phyloP scores from a whole-genome alignment of 2,113 vertebrate genomes.

The Dinomys branickii region DNA sequence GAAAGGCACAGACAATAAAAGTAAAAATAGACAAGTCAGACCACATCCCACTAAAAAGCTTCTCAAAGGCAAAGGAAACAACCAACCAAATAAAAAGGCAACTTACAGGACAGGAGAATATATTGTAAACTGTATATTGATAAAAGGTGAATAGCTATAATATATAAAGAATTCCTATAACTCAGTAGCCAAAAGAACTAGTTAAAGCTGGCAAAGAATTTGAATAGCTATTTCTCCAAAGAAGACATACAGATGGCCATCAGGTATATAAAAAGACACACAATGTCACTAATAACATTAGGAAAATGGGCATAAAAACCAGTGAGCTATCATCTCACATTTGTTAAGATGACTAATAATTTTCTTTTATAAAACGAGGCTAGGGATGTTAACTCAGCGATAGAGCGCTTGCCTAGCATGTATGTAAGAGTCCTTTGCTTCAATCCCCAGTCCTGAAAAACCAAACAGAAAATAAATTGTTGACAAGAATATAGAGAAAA shows the following conservation, averaged over 20 bases:
- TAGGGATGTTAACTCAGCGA: background rate
- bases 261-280: background rate
- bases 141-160: background rate
- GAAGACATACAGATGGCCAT: background rate
- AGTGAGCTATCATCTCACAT: background rate
- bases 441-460: background rate
- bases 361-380: background rate
- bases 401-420: background rate
- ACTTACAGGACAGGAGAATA: background rate
- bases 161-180: background rate
- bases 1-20: background rate
- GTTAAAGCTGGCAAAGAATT: background rate
- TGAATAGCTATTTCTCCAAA: background rate
- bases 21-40: background rate
- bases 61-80: background rate
- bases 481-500: background rate
- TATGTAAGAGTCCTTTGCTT: background rate
- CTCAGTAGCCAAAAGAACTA: background rate
- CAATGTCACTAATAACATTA: background rate
- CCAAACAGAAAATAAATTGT: background rate
- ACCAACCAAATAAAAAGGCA: background rate
- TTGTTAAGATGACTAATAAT: background rate
- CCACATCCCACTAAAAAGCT: background rate
- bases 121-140: background rate
- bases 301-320: background rate